Evolutionary conservation across 1,140 invertebrate species (phyloP).

Genomic region (Drosophila auraria): DNA sequence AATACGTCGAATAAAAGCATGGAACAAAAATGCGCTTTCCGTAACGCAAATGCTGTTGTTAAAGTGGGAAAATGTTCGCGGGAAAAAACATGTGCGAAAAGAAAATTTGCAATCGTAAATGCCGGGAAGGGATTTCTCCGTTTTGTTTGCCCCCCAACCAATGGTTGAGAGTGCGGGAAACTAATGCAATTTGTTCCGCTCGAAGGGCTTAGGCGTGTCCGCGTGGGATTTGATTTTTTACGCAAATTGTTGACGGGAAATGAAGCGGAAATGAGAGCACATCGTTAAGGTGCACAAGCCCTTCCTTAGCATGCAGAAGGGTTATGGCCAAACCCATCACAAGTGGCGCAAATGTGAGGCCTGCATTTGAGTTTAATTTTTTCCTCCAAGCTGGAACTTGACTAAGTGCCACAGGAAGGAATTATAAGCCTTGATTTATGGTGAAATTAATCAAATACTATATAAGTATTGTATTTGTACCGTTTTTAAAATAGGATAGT

Average conservation of each 20-base stretch:
- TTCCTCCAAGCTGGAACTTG: not conserved
- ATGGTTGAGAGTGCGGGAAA: constrained; percentile 56
- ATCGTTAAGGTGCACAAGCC: constrained; percentile 59
- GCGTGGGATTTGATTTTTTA: constrained; percentile 41
- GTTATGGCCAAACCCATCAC: constrained; percentile 15
- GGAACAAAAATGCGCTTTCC: constrained; percentile 41
- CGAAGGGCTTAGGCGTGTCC: constrained; percentile 17
- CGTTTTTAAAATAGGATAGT: no score
- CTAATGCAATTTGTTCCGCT: constrained; percentile 67
- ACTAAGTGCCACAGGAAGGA: constrained; percentile 4
- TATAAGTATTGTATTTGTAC: no score
- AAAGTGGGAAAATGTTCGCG: constrained; percentile 24
- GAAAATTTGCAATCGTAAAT: constrained; percentile 52
- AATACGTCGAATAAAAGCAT: constrained; percentile 29
- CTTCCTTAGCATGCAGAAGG: constrained; percentile 24
- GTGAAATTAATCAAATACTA: no score
- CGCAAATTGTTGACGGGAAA: constrained; percentile 68
- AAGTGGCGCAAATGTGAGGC: constrained; percentile 4
- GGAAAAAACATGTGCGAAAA: constrained; percentile 10
- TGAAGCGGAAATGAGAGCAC: constrained; percentile 69
- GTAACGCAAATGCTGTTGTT: constrained; percentile 38
- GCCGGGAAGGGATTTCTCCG: constrained; percentile 21
- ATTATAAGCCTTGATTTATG: not conserved
- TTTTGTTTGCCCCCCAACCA: constrained; percentile 24
- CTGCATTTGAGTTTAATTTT: constrained; percentile 9